Evolutionary conservation across 2,113 vertebrate species (phyloP), one percentile per base, ranked within the genome.

Genomic region (Prolemur simus): DNA sequence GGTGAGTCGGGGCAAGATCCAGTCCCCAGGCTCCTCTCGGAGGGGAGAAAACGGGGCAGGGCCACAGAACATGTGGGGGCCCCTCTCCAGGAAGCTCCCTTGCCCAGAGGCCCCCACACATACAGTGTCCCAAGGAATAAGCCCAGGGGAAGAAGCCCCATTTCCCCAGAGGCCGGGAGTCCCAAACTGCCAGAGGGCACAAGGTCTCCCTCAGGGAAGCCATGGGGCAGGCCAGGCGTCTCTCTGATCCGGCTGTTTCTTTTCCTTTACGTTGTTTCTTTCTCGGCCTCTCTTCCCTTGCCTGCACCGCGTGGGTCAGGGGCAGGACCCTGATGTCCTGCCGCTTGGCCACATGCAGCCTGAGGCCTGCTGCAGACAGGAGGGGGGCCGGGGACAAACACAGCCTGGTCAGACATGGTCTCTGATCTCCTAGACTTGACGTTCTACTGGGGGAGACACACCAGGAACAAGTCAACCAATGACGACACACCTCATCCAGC

Each of bases 51-150:
- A 74, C 34, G 15, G 15, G 4, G 32, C 29, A 64, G 15, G 8
- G 56, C 18, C 12, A 6, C 27, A 34, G 34, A 23, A 52, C 21
- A n/a, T 17, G 6, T 8, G 8, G 21, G 27, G 56, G 80, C 5
- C 23, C 9, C 18, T 73, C 6, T 12, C 54, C 10, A 0, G 27
- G 25, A 42, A 34, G 45, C 54, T 32, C 34, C 68, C 23, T 42
- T 32, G 29, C 37, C 37, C 27, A 4, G 29, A 4, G 6, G 47
- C 5, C 23, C 21, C 3, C 37, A 0, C n/a, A 42, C 1, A 42
- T 29, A 17, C 11, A 52, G 13, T 8, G 8, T 88, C 52, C 58
- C 37, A 25, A 63, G 39, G 32, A 76, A 27, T 25, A 27, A 47
- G 23, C 10, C 23, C 23, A 27, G 34, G 42, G 15, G 15, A 32